A percentile compares a stretch with the other conserved stretches of the same genome.
Conservation (phyloP, 2,888 invertebrate genomes). For the Eulithis testata region DNA sequence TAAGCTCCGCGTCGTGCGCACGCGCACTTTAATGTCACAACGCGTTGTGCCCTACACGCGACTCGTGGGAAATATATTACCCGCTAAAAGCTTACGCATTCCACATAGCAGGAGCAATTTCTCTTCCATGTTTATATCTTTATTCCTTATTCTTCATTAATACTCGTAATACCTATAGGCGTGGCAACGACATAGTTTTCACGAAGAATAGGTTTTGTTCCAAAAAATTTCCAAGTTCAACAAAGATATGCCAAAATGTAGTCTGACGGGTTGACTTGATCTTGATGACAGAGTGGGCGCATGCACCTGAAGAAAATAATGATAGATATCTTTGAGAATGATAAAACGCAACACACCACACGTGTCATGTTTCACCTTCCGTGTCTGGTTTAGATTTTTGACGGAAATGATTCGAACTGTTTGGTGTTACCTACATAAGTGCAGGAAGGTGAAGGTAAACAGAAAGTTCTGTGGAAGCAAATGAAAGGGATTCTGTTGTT, state of each 20-base stretch:
- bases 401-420: slow-evolving; percentile 37
- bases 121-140: slow-evolving; percentile 26
- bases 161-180: neutral
- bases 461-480: slow-evolving; percentile 61
- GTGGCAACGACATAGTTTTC: too few species aligned
- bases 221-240: too few species aligned
- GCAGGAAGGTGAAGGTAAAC: slow-evolving; percentile 66
- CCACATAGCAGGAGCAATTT: slow-evolving; percentile 26
- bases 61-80: slow-evolving; percentile 41
- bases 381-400: slow-evolving; percentile 42
- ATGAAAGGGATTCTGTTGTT: slow-evolving; percentile 57
- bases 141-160: slow-evolving; percentile 10
- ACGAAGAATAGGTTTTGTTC: too few species aligned
- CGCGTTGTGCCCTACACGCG: slow-evolving; percentile 31
- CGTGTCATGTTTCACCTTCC: slow-evolving; percentile 15
- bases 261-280: too few species aligned
- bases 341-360: slow-evolving; percentile 5
- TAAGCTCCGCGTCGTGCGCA: slow-evolving; percentile 36
- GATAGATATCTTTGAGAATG: neutral
- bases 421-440: slow-evolving; percentile 48
- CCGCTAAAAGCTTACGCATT: slow-evolving; percentile 35
- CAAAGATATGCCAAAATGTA: too few species aligned
- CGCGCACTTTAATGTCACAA: slow-evolving; percentile 36
- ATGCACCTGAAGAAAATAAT: too few species aligned
- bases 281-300: too few species aligned